Evolutionary conservation across 2,888 invertebrate species (phyloP), one percentile per base, ranked within the genome.

Genomic region (Cataglyphis livida): DNA sequence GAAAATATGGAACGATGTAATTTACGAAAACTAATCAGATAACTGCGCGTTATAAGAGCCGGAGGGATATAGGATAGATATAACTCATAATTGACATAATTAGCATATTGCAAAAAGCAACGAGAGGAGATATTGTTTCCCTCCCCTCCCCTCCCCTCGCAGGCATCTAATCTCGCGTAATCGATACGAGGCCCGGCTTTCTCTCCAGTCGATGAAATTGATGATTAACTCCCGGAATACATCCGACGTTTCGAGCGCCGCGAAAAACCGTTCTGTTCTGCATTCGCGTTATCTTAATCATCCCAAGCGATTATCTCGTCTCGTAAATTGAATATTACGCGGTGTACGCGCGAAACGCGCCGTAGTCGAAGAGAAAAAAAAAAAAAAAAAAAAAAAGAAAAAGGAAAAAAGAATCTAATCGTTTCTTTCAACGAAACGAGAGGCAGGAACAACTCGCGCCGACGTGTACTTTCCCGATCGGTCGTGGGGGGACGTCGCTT

Each of bases 11-110:
- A 90, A 90, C 89, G 90, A 90, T 88, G 89, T 89, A 89, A 90
- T 90, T 90, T 90, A 90, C 90, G 88, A 90, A 90, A 90, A 90
- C 90, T 88, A 90, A 90, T 90, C 90, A 89, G 88, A 90, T 83
- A 89, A 81, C 85, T 84, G 74, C 70, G 86, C 85, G 70, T 88
- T 88, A 83, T 79, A 87, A 85, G 74, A 86, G 76, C 70, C 84
- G 25, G 25, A 25, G 85, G 85, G 82, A 82, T 81, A 82, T 81
- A 68, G 82, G 85, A 79, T 83, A 85, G 84, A 85, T 84, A 89
- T 89, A 89, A 89, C 86, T 86, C 89, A 86, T 89, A 88, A 89
- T 84, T 82, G 81, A 75, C 76, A 70, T 82, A 84, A 84, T 89
- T 89, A 87, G 84, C 82, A 73, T 71, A 82, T 66, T 76, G 89